phyloP scores from a whole-genome alignment of 2,888 invertebrate species.

The Diabrotica balteata region DNA sequence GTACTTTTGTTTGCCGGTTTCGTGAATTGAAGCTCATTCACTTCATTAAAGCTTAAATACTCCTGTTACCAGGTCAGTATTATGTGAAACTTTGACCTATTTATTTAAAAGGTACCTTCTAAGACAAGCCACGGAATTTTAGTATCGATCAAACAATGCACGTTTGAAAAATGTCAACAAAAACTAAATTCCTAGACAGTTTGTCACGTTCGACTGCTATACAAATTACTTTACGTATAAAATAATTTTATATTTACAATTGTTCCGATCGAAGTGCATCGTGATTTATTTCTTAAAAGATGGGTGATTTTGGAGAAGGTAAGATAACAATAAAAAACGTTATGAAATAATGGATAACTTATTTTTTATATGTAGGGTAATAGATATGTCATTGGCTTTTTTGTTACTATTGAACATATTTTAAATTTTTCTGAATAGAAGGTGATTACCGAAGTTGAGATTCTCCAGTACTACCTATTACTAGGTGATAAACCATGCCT shows the following conservation, averaged over 20 bases:
- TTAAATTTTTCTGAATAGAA: not conserved
- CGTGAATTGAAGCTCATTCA: no score
- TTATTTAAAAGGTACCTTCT: constrained; percentile 14
- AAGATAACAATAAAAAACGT: constrained; percentile 18
- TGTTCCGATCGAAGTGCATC: not conserved
- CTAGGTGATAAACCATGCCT: no score
- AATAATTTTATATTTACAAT: no score
- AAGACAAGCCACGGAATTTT: constrained; percentile 8
- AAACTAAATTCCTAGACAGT: not conserved
- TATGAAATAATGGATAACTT: not conserved
- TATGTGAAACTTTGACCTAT: constrained; percentile 1
- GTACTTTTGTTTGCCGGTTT: no score
- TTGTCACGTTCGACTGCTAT: not conserved
- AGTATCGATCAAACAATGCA: constrained; percentile 23
- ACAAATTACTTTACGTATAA: not conserved
- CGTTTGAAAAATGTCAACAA: constrained; percentile 19
- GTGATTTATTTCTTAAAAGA: constrained; percentile 36
- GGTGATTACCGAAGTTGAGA: no score
- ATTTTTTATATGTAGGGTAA: not conserved
- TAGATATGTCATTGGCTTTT: not conserved
- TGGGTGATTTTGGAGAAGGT: constrained; percentile 59
- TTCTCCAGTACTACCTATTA: no score
- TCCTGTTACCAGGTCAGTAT: no score
- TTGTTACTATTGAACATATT: not conserved
- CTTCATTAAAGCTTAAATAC: no score